These are phyloP conservation scores for Carassius auratus DNA, from an alignment of 2,113 vertebrate genomes.

Conservation along the genomic window DNA sequence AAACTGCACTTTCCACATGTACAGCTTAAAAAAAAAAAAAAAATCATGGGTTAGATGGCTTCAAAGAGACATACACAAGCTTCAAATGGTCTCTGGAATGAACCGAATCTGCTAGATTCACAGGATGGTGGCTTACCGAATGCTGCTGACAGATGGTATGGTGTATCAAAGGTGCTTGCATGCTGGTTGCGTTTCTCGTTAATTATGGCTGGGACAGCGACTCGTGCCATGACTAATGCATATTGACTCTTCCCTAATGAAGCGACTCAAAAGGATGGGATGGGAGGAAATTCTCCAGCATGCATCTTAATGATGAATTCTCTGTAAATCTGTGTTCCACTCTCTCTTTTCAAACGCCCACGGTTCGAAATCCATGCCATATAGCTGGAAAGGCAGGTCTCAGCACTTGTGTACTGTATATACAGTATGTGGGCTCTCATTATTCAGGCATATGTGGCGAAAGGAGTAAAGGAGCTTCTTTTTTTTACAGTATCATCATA, in stretches of 20 bases:
- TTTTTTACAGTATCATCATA: too few species aligned
- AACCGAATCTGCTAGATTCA: neutral
- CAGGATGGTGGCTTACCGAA: neutral
- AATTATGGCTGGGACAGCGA: constrained; percentile 60
- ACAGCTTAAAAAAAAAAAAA: too few species aligned
- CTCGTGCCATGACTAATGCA: constrained; percentile 66
- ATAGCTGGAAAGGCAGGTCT: constrained; percentile 34
- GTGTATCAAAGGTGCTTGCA: constrained; percentile 49
- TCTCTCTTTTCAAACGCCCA: constrained; percentile 12
- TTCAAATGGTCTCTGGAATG: constrained; percentile 25
- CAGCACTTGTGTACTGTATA: constrained; percentile 12
- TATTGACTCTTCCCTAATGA: constrained; percentile 73
- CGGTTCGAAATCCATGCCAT: constrained; percentile 24
- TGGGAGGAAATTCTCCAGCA: constrained; percentile 55
- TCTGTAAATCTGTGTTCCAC: constrained; percentile 36
- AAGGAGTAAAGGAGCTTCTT: constrained; percentile 3
- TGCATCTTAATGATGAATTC: constrained; percentile 70
- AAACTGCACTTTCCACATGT: too few species aligned
- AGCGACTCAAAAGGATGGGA: constrained; percentile 64
- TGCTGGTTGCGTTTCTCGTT: constrained; percentile 53
- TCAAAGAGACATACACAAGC: neutral
- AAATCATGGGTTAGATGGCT: neutral
- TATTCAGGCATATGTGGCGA: constrained; percentile 44
- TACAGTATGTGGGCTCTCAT: constrained; percentile 46
- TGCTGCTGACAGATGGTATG: constrained; percentile 38